These are phyloP conservation scores for Drosophila parabipectinata DNA, from an alignment of 1,140 invertebrate species.

Conservation along the genomic window DNA sequence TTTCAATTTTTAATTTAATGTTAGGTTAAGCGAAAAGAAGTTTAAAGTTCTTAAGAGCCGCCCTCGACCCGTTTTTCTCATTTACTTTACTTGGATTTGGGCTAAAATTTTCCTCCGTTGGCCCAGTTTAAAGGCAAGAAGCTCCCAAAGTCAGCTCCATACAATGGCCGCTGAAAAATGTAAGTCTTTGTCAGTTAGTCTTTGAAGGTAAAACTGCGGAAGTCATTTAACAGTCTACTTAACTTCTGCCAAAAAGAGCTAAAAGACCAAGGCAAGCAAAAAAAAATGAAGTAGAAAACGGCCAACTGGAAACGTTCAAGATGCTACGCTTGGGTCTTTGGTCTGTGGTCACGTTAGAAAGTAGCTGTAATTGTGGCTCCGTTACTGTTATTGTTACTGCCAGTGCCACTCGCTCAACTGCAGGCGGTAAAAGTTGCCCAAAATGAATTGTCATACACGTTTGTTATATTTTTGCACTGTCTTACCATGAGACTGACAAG, in stretches of 20 bases:
- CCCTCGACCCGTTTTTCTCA: neutral
- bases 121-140: conserved; percentile 45
- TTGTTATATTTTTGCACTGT: conserved; percentile 38
- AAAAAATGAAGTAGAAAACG: conserved; percentile 36
- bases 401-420: conserved; percentile 38
- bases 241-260: conserved; percentile 54
- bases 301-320: conserved; percentile 54
- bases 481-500: conserved; percentile 11
- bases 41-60: too few species aligned
- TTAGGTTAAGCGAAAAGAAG: too few species aligned
- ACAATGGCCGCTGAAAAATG: conserved; percentile 32
- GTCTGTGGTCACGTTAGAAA: conserved; percentile 72
- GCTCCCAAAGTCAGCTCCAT: conserved; percentile 21
- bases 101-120: conserved; percentile 26
- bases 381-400: conserved; percentile 49
- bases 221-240: conserved; percentile 77
- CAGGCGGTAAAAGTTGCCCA: conserved; percentile 67
- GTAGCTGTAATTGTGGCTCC: conserved; percentile 67
- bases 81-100: conserved; percentile 12
- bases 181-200: conserved; percentile 28
- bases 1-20: too few species aligned
- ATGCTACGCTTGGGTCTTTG: conserved; percentile 52
- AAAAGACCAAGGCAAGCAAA: conserved; percentile 8
- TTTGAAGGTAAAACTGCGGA: conserved; percentile 61
- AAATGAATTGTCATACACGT: conserved; percentile 65